These are phyloP conservation scores for Dolichoris vasculosae DNA, from an alignment of 1,140 invertebrate species.

Conservation along the genomic window DNA sequence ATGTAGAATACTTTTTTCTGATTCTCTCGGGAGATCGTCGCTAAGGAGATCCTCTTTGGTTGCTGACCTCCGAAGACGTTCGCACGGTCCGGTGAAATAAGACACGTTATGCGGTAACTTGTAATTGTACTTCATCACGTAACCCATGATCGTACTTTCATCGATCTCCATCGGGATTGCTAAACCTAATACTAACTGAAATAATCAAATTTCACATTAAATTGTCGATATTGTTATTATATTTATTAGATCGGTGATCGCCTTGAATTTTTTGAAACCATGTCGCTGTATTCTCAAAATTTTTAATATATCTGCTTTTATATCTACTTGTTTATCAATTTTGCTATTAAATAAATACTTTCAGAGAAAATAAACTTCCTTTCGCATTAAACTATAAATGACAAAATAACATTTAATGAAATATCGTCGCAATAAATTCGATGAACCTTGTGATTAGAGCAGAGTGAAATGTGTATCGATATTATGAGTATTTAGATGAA, in stretches of 20 bases:
- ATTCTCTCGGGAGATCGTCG: background rate
- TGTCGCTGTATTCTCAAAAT: background rate
- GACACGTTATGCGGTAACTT: conserved; percentile 71
- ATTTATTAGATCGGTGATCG: background rate
- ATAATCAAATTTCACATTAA: background rate
- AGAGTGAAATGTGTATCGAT: background rate
- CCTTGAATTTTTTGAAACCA: background rate
- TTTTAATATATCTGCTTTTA: background rate
- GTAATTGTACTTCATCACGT: conserved; percentile 75
- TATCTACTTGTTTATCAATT: background rate
- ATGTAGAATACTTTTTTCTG: conserved; percentile 53
- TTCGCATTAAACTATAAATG: background rate
- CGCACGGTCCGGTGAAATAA: conserved; percentile 68
- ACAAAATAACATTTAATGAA: background rate
- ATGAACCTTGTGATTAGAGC: background rate
- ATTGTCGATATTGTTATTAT: background rate
- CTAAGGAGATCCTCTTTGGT: conserved; percentile 23
- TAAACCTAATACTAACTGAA: conserved; percentile 72
- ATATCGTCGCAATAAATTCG: background rate
- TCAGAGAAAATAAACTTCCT: background rate
- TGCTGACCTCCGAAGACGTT: conserved; percentile 68
- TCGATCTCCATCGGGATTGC: conserved; percentile 74
- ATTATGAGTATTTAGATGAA: conserved; percentile 31
- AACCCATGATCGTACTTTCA: conserved; percentile 73
- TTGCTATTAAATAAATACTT: background rate